Evolutionary conservation across 1,140 invertebrate species (phyloP), one percentile per base, ranked within the genome.

Genomic region (Drosophila auraria): DNA sequence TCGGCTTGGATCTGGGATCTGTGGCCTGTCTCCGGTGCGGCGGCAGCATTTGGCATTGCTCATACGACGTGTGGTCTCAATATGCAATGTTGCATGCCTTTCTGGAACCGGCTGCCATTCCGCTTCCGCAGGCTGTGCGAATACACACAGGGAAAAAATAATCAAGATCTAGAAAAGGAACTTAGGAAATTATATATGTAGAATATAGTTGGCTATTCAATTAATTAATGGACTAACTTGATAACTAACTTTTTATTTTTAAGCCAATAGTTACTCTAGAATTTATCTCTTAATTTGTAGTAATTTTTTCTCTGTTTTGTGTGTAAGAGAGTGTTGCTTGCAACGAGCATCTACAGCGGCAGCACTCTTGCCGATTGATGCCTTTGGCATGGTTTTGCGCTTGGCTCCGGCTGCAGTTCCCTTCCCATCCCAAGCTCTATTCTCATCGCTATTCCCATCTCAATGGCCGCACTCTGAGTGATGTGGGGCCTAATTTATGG

Each of bases 71-170:
- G 87, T 86, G 86, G 71, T 82, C 87, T 70, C 86, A 75, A 90
- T 90, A 90, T 78, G 87, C 86, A 89, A 82, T 90, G 86, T 82
- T 89, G 86, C 86, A 80, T 89, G 82, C 82, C 86, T 80, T 90
- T 86, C 79, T 79, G 70, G 70, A 59, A 73, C 20, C 42, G 50
- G 27, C 64, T 79, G 66, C 53, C 72, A 72, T 78, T 53, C 25
- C 60, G 73, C 69, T 82, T 78, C 60, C 58, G 40, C 58, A 61
- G 38, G 57, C n/a, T 11, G 14, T 36, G 42, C n/a, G 6, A 33
- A 17, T 51, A 23, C 38, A 47, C 49, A 54, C 12, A 23, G 5
- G 42, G 20, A 25, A 51, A 51, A 69, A 23, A 12, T 14, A 3
- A 20, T 20, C 9, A 17, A 11, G 1, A 6, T 15, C 1, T 2